These are phyloP conservation scores for Loripinus fragilis DNA, from an alignment of 2,888 invertebrate species.

Conservation along the genomic window DNA sequence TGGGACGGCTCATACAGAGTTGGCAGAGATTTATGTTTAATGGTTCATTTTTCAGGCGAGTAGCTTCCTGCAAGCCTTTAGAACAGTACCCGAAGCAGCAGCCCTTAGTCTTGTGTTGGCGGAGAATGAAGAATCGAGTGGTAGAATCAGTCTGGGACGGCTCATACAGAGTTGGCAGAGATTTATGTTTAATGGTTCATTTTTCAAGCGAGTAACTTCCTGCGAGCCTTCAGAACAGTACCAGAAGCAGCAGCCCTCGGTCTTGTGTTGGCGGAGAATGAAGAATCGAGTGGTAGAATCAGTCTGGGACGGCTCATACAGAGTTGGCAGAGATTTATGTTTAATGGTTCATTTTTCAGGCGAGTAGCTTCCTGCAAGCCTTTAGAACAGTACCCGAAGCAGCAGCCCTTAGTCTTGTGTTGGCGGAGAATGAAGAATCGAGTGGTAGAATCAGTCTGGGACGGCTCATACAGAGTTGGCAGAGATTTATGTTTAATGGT, in stretches of 20 bases:
- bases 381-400: constrained; percentile 98
- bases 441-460: constrained; percentile 85
- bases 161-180: constrained; percentile 96
- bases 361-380: constrained; percentile 95
- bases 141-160: constrained; percentile 82
- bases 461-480: constrained; percentile 93
- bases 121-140: constrained; percentile 88
- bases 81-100: constrained; percentile 97
- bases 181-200: too few species aligned
- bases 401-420: constrained; percentile 93
- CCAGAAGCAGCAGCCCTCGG: constrained; percentile 97
- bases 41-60: constrained; percentile 88
- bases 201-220: constrained; percentile 91
- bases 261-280: constrained; percentile 91
- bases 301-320: constrained; percentile 84
- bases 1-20: constrained; percentile 87
- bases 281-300: constrained; percentile 87
- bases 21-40: too few species aligned
- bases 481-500: too few species aligned
- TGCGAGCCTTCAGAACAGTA: constrained; percentile 96
- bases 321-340: constrained; percentile 99
- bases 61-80: constrained; percentile 96
- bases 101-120: constrained; percentile 94
- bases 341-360: too few species aligned
- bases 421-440: constrained; percentile 89